Base-by-base conservation (phyloP, 2,888 invertebrate species). In the Pyrrhia umbra region DNA sequence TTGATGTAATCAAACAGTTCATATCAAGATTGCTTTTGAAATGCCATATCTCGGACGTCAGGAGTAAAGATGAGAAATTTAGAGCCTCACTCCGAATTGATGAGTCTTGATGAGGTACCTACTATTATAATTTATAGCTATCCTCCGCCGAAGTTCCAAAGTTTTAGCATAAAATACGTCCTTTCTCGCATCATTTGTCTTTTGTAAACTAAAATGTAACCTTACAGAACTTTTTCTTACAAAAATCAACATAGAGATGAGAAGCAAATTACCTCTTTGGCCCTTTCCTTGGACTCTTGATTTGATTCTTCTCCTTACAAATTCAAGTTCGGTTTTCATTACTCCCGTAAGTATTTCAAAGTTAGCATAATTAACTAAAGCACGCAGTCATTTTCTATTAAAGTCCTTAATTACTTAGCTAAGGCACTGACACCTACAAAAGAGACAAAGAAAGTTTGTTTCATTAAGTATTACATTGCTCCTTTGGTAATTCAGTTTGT, bases 351-450 rank as follows among this genome's bases (percentile, higher is more conserved):
- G 43, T 49, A 49, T n/a, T 15, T 34, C 27, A 47, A 15, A 21
- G 10, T 37, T 18, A 20, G 15, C 27, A 25, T 57, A 50, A 74
- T 74, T 68, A 71, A 49, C 47, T 68, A 5, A 25, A 42, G 5
- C 21, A 34, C 57, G 30, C 42, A 52, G 15, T 56, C 55, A 51
- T 47, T 30, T 20, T n/a, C 55, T 43, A 47, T 73, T 66, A 18
- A 13, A 39, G 18, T 55, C 55, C 39, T 42, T 60, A 67, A 59
- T 73, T 59, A 73, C 57, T 21, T 20, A 15, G 30, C 50, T 49
- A 2, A 37, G 15, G 13, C 3, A 43, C n/a, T 37, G 37, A 15
- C 43, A 43, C 43, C 21, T 23, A n/a, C 15, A 34, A 39, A 37
- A 55, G 18, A 9, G 23, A 52, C 47, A 43, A 68, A 45, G 60